Conservation (phyloP, 2,888 invertebrate species). For the Troides helena region DNA sequence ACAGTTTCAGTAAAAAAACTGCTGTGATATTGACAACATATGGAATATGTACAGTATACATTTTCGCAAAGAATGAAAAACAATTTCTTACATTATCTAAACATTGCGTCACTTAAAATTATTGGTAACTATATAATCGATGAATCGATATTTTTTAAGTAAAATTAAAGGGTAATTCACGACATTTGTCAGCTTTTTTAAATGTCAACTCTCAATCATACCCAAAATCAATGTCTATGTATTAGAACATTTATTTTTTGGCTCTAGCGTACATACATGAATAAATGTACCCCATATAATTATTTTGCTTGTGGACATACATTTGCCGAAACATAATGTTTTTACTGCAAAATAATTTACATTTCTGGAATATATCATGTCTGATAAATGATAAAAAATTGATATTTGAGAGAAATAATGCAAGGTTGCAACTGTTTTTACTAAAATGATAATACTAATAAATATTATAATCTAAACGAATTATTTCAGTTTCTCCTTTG, state of each 20-base stretch:
- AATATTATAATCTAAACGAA: too few relatives aligned
- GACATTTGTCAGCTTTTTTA: slow-evolving; percentile 9
- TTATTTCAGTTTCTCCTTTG: not conserved
- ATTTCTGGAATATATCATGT: not conserved
- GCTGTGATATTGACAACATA: slow-evolving; percentile 76
- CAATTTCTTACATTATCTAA: slow-evolving; percentile 59
- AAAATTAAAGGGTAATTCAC: slow-evolving; percentile 12
- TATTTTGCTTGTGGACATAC: not conserved
- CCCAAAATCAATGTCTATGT: not conserved
- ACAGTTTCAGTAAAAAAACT: slow-evolving; percentile 63
- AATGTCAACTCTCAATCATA: not conserved
- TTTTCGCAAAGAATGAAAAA: slow-evolving; percentile 49
- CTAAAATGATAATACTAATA: not conserved
- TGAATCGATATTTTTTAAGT: slow-evolving; percentile 32
- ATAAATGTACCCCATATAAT: not conserved
- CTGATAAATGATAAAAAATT: not conserved
- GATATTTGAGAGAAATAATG: not conserved
- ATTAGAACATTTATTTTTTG: not conserved
- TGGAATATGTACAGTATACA: slow-evolving; percentile 42
- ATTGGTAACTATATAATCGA: slow-evolving; percentile 68
- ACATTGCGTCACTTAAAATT: slow-evolving; percentile 66
- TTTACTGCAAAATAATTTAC: not conserved
- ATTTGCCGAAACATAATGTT: not conserved
- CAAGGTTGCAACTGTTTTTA: not conserved
- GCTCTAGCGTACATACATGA: not conserved